A percentile compares a stretch with the other conserved stretches of the same genome.
phyloP scores from a whole-genome alignment of 2,113 vertebrate species.

The Hypomesus transpacificus region DNA sequence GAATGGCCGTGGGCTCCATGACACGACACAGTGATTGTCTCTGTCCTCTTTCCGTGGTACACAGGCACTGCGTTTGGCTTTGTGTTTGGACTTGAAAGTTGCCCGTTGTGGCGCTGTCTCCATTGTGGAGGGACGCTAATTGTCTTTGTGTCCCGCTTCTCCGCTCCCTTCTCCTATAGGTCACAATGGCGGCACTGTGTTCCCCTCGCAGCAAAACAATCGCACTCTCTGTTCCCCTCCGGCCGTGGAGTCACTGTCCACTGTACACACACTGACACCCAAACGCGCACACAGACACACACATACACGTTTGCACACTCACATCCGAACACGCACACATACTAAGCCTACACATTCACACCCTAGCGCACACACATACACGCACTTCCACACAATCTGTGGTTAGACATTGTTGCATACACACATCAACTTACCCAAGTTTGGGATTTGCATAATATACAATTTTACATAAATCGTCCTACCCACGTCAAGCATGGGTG shows the following conservation, averaged over 20 bases:
- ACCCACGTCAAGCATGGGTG: neutral
- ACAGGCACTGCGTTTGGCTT: slow-evolving; percentile 10
- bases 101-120: slow-evolving; percentile 73
- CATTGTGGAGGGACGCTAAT: slow-evolving; percentile 74
- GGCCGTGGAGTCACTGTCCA: slow-evolving; percentile 62
- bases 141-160: slow-evolving; percentile 64
- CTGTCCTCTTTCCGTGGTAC: neutral
- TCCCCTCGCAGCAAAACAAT: slow-evolving; percentile 78
- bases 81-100: slow-evolving; percentile 46
- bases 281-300: slow-evolving; percentile 3
- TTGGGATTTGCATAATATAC: neutral
- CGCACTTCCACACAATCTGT: neutral
- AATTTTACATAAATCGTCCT: neutral
- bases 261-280: slow-evolving; percentile 47
- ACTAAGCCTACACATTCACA: neutral
- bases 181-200: slow-evolving; percentile 83
- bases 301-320: neutral
- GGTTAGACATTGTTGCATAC: neutral
- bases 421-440: neutral
- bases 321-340: neutral
- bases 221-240: slow-evolving; percentile 42
- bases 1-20: neutral
- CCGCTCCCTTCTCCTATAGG: slow-evolving; percentile 77
- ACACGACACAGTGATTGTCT: slow-evolving; percentile 7
- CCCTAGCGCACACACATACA: no score